Percentiles rank a stretch among this genome's conserved stretches.
phyloP scores from a whole-genome alignment of 2,888 invertebrate genomes.

The Zygothrica quintamaculata region DNA sequence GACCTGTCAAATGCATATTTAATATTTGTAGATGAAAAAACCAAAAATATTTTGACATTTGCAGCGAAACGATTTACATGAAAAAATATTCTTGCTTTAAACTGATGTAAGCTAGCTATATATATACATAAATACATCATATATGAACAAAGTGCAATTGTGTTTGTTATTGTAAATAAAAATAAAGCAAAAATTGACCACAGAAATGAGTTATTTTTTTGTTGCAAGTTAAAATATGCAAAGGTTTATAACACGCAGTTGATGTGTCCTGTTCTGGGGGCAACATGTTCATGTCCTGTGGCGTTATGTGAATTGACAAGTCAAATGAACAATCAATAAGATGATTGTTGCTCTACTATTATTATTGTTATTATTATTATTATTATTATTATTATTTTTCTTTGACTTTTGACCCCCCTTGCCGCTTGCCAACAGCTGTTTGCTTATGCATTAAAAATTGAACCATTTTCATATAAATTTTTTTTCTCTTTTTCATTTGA shows the following conservation, averaged over 20 bases:
- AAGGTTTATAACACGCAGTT: conserved; percentile 54
- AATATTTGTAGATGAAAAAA: too few species aligned
- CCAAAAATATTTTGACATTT: conserved; percentile 40
- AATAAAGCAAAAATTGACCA: conserved; percentile 48
- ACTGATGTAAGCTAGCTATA: too few species aligned
- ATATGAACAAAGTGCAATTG: too few species aligned
- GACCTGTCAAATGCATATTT: too few species aligned
- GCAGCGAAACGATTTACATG: conserved; percentile 50
- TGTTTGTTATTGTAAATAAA: conserved; percentile 37
- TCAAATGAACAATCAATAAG: conserved; percentile 32
- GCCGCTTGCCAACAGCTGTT: conserved; percentile 32
- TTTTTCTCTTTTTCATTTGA: too few species aligned
- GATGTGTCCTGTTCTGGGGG: conserved; percentile 11
- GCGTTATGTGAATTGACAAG: conserved; percentile 72
- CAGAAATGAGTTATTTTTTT: conserved; percentile 12
- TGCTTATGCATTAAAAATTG: conserved; percentile 69
- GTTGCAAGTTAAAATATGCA: conserved; percentile 66
- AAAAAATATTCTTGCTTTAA: conserved; percentile 44
- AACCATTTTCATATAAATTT: conserved; percentile 67
- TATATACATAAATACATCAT: too few species aligned
- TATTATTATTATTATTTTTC: neutral
- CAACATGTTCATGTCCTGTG: conserved; percentile 57
- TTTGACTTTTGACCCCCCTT: conserved; percentile 1
- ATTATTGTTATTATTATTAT: too few species aligned
- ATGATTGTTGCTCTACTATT: too few species aligned